Base-by-base conservation (phyloP, 2,797 vertebrate species). In the Melanogrammus aeglefinus region DNA sequence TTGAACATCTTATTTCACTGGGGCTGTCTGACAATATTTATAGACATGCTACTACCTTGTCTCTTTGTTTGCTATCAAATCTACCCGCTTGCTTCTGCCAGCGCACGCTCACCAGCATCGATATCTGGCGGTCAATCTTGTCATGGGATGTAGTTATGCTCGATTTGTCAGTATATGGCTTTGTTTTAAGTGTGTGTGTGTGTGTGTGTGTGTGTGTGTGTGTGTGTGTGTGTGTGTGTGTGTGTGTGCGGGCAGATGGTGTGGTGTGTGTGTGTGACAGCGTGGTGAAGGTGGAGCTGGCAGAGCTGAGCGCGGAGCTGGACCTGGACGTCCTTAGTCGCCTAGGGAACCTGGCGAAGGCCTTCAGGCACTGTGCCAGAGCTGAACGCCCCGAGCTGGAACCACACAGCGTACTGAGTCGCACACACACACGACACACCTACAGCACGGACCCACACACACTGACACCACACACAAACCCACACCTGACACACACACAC, bases 311-410 rank as follows among this genome's bases (percentile, higher is more conserved):
- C 9, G 81, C 95, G 0, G 96, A 98, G 18, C 82, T 97, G 83
- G 96, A 98, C 84, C 90, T 98, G 85, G 96, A 96, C 51, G 85
- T 95, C 72, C 76, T 98, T 73, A 94, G 94, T 81, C 95, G 97
- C 6, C 88, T 97, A 8, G 84, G 89, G 2, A 92, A 83, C 75
- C 89, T 97, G 72, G 91, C 93, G 76, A 91, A 81, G 77, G 91
- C 93, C 71, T 89, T 94, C 84, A 92, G 90, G 84, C 78, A 93
- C 85, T 90, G 92, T 82, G 88, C 93, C n/a, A 76, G 84, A 31
- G n/a, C 90, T 92, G 72, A 80, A 36, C 0, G n/a, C 5, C 75
- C 69, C 88, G 83, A 75, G 87, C 90, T 31, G 78, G 84, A 81
- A 79, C 83, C 75, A 35, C 79, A 14, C 91, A 93, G 92, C n/a